phyloP scores from a whole-genome alignment of 2,888 invertebrate species.

The Ceraclea dissimilis region DNA sequence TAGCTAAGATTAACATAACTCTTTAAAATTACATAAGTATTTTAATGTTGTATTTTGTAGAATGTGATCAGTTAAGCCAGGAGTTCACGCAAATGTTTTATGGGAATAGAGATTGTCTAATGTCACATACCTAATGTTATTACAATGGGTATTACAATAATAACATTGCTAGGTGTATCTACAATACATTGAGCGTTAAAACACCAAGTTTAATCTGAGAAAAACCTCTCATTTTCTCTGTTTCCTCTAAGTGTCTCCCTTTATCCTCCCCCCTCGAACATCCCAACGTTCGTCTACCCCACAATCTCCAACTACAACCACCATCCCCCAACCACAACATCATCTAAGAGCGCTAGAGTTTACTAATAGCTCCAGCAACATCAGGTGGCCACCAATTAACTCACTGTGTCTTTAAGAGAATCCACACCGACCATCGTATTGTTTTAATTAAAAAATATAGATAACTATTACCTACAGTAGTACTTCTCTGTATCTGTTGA shows the following conservation, averaged over 20 bases:
- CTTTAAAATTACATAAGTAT: too few relatives aligned
- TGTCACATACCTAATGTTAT: too few relatives aligned
- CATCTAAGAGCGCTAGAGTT: constrained; percentile 4
- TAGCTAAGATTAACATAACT: too few relatives aligned
- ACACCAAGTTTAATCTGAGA: neutral
- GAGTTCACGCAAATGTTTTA: too few relatives aligned
- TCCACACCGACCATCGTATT: neutral
- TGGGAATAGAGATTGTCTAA: too few relatives aligned
- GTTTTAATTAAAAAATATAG: neutral
- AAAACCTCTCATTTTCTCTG: neutral
- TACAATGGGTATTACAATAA: neutral
- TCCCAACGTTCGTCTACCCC: neutral
- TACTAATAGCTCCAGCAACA: constrained; percentile 20
- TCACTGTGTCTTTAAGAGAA: neutral
- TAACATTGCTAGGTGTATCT: too few relatives aligned
- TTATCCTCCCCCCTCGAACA: neutral
- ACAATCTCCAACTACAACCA: neutral
- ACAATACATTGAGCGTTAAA: neutral
- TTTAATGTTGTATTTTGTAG: too few relatives aligned
- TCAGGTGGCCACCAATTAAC: constrained; percentile 21
- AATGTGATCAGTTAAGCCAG: too few relatives aligned
- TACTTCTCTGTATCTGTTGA: too few relatives aligned
- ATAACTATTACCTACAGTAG: too few relatives aligned
- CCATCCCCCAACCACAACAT: neutral
- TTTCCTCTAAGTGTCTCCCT: neutral